These are phyloP conservation scores for Neodiprion virginianus DNA, from an alignment of 1,140 invertebrate genomes.

Conservation along the genomic window DNA sequence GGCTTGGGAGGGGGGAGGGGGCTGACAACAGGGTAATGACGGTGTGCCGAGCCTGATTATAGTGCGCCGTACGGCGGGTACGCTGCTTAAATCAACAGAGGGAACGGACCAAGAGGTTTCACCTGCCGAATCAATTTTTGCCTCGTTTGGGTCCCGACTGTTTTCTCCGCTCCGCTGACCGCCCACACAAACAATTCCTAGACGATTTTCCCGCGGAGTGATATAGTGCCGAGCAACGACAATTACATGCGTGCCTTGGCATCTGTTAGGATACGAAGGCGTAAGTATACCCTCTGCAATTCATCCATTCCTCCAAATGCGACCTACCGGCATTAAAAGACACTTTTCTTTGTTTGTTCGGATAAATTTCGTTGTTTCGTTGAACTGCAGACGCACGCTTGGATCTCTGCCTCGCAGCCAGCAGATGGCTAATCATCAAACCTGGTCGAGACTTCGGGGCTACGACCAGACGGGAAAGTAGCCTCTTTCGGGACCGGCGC, in stretches of 20 bases:
- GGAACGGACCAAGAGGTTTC: constrained; percentile 46
- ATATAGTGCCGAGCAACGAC: background rate
- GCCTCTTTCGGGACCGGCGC: no score
- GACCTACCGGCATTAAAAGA: background rate
- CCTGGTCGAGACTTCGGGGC: background rate
- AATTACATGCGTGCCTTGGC: no score
- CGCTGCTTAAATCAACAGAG: constrained; percentile 47
- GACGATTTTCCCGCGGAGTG: background rate
- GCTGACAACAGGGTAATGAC: constrained; percentile 45
- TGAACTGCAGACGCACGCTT: background rate
- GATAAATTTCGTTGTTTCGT: background rate
- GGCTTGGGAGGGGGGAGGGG: constrained; percentile 23
- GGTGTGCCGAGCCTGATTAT: constrained; percentile 45
- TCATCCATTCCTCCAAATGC: background rate
- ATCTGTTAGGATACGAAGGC: background rate
- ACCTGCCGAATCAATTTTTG: constrained; percentile 39
- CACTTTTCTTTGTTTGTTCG: constrained; percentile 13
- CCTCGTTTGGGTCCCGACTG: constrained; percentile 11
- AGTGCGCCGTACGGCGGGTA: constrained; percentile 42
- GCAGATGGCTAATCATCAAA: background rate
- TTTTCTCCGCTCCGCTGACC: background rate
- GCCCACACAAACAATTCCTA: background rate
- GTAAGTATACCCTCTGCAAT: background rate
- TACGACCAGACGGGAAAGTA: no score
- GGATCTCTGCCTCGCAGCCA: background rate